These are phyloP conservation scores for Myrmecophaga tridactyla DNA, from an alignment of 2,113 vertebrate genomes.

Conservation along the genomic window DNA sequence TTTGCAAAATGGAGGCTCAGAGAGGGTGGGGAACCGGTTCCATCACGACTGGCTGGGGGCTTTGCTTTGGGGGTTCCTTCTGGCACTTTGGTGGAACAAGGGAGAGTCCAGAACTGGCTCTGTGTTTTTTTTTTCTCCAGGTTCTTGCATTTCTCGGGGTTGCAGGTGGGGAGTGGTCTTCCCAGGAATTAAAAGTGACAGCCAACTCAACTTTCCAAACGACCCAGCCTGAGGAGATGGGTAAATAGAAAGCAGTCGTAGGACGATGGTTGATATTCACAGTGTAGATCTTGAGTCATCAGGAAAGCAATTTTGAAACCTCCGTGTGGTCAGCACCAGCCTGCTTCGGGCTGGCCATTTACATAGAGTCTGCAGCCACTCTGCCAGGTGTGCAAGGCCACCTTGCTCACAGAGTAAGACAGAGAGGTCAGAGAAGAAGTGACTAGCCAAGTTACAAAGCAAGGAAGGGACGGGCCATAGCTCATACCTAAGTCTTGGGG, in stretches of 20 bases:
- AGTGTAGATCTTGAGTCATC: neutral
- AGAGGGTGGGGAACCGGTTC: neutral
- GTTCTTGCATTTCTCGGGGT: neutral
- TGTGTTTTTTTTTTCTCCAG: neutral
- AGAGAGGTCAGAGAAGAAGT: neutral
- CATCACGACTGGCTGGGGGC: neutral
- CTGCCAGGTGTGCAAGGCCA: no score
- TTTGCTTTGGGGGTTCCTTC: neutral
- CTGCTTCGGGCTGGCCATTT: neutral
- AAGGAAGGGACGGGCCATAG: neutral
- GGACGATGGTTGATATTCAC: neutral
- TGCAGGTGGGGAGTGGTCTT: neutral
- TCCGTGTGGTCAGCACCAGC: neutral
- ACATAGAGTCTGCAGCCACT: rapidly evolving
- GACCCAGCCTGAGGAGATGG: neutral
- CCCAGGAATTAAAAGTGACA: neutral
- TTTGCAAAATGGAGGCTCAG: neutral
- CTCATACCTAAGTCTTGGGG: neutral
- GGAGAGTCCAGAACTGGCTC: neutral
- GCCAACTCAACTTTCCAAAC: neutral
- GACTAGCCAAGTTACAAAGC: neutral
- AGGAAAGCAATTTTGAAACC: neutral
- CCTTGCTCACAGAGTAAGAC: neutral
- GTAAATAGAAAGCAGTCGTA: neutral
- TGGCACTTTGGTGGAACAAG: neutral